A percentile compares a stretch with the other conserved stretches of the same genome.
Conservation (phyloP, 2,797 vertebrate species). For the Pangasius krempfi region DNA sequence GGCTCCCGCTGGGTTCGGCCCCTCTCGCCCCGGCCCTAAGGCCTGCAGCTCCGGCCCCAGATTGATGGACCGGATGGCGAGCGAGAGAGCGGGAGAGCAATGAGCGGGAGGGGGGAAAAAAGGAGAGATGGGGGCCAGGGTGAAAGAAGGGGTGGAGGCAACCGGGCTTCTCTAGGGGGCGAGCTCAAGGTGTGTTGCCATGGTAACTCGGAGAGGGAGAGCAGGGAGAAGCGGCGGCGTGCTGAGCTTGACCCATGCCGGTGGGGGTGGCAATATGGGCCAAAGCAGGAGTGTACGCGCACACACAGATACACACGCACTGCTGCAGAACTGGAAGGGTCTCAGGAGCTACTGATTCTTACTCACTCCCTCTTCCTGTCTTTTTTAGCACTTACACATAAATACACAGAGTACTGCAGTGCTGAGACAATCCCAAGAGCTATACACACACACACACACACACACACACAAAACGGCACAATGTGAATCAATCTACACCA, state of each 20-base stretch:
- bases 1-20: conserved; percentile 66
- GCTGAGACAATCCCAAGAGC: conserved; percentile 71
- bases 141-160: conserved; percentile 76
- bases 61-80: conserved; percentile 84
- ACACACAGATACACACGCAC: conserved; percentile 51
- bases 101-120: conserved; percentile 68
- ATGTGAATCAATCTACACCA: conserved; percentile 27
- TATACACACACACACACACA: conserved; percentile 70
- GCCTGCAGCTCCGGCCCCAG: conserved; percentile 69
- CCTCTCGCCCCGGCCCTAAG: conserved; percentile 70
- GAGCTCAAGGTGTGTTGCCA: conserved; percentile 96
- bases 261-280: conserved; percentile 72
- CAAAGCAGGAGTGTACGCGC: conserved; percentile 65
- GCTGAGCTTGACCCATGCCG: conserved; percentile 93
- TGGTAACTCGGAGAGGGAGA: conserved; percentile 86
- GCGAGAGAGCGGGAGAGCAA: conserved; percentile 61
- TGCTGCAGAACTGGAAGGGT: conserved; percentile 80
- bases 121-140: conserved; percentile 77
- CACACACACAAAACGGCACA: conserved; percentile 50
- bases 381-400: conserved; percentile 55
- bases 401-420: conserved; percentile 74
- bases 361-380: conserved; percentile 70
- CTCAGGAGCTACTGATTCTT: conserved; percentile 74
- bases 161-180: conserved; percentile 83
- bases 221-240: conserved; percentile 82